Evolutionary conservation across 2,113 vertebrate genomes (phyloP), one percentile per base, ranked within the genome.

Genomic region (Lethenteron camtschaticum): DNA sequence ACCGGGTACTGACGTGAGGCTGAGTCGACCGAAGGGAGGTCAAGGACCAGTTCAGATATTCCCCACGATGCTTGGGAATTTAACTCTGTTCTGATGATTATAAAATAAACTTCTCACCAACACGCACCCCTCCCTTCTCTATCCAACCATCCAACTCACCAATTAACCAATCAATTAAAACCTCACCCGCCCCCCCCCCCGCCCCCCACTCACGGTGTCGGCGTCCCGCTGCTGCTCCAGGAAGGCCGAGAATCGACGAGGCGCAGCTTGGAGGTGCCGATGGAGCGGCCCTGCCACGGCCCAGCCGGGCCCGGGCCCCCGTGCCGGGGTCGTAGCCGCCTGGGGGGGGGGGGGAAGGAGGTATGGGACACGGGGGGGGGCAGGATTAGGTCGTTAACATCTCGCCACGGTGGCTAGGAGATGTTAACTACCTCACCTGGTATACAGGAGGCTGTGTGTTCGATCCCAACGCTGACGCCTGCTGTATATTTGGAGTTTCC

Each of bases 191-290:
- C 63, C 9, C 24, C 63, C 9, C 9, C 10, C 63, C 11, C 63
- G n/a, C 56, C 20, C 14, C 56, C 11, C 5, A 70, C 88, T 85
- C 79, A 94, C 90, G 16, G 82, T 87, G 70, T 90, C 88, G 1
- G 86, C 84, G 74, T 95, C 88, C 75, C 86, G 86, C 68, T 87
- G 88, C 76, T 87, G 89, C 81, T 95, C 89, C 74, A 92, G 80
- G 77, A 92, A 95, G 41, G 90, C 85, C 1, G 89, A 95, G 78
- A 95, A 95, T 95, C 90, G 75, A 95, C 77, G 87, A 95, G 88
- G 76, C 87, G 84, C 72, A 95, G 84, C 76, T 87, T 91, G 76
- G 87, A 85, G 80, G 87, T 85, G 75, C 88, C 87, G 73, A 95
- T 88, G 11, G 87, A 83, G 76, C 88, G 81, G 71, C 88, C 89